Evolutionary conservation across 2,113 vertebrate species (phyloP).

Genomic region (Channa argus): DNA sequence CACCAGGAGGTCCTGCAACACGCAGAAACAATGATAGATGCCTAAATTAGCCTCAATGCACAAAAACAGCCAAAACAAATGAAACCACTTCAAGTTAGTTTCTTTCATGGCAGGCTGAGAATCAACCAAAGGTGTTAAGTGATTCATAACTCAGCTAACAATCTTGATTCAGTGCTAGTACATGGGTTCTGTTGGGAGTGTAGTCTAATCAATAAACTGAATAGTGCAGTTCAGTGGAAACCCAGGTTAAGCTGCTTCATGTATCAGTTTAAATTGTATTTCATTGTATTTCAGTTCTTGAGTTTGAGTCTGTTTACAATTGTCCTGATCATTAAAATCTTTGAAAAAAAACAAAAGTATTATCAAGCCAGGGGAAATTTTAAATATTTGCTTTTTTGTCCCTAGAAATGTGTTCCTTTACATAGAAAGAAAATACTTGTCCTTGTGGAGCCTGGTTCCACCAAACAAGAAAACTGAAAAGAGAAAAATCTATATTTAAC

Average conservation of each 20-base stretch:
- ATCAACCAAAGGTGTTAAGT: constrained; percentile 29
- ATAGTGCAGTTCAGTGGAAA: constrained; percentile 12
- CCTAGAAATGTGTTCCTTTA: not conserved
- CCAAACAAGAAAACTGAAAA: not conserved
- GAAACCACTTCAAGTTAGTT: constrained; percentile 17
- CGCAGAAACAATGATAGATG: constrained; percentile 46
- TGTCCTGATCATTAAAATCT: not conserved
- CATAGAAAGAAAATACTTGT: not conserved
- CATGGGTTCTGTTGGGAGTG: constrained; percentile 14
- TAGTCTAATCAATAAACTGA: constrained; percentile 22
- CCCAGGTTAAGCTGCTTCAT: not conserved
- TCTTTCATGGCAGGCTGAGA: constrained; percentile 25
- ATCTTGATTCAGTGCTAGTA: constrained; percentile 21
- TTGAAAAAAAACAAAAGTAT: not conserved
- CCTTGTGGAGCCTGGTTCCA: not conserved
- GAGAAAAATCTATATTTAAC: not conserved
- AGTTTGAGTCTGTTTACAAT: not conserved
- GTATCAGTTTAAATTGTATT: constrained; percentile 1
- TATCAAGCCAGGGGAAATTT: not conserved
- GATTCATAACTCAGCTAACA: constrained; percentile 59
- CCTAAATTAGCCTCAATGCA: constrained; percentile 37
- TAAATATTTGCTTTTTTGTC: not conserved
- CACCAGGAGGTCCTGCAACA: constrained; percentile 80
- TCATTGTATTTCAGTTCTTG: not conserved
- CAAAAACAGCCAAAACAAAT: constrained; percentile 19